A percentile compares a stretch with the other conserved stretches of the same genome.
Conservation (phyloP, 2,888 invertebrate genomes). For the Scaptomyza parva region DNA sequence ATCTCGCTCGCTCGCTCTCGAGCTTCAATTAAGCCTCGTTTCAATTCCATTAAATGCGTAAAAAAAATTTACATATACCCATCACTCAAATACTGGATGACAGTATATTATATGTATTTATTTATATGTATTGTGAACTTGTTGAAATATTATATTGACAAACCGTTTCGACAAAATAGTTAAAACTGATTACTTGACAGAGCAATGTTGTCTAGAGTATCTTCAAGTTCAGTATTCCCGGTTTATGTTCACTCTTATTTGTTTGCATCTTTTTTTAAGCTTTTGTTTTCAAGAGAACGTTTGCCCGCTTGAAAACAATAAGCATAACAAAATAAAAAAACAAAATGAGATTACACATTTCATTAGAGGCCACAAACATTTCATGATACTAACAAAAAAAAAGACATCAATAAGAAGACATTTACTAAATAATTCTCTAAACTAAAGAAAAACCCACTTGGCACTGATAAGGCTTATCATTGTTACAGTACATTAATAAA, state of each 20-base stretch:
- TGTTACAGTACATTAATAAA: no score
- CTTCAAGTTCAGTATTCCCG: not conserved
- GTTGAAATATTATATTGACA: not conserved
- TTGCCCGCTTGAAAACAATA: not conserved
- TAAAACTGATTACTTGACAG: no score
- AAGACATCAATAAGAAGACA: not conserved
- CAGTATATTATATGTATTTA: not conserved
- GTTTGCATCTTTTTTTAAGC: not conserved
- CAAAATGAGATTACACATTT: not conserved
- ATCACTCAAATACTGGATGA: no score
- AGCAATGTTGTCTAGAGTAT: no score
- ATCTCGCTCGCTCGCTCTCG: not conserved
- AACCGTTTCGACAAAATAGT: no score
- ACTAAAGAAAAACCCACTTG: not conserved
- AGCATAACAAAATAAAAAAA: not conserved
- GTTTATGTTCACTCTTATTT: not conserved
- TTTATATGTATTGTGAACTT: not conserved
- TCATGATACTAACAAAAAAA: not conserved
- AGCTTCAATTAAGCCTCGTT: conserved; percentile 12
- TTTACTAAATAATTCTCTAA: conserved; percentile 2
- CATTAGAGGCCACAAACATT: not conserved
- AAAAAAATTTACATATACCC: not conserved
- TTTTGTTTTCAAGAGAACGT: not conserved
- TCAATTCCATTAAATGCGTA: conserved; percentile 1
- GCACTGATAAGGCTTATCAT: conserved; percentile 21